Evolutionary conservation across 2,888 invertebrate genomes (phyloP).

Genomic region (Limnephilus auricula): DNA sequence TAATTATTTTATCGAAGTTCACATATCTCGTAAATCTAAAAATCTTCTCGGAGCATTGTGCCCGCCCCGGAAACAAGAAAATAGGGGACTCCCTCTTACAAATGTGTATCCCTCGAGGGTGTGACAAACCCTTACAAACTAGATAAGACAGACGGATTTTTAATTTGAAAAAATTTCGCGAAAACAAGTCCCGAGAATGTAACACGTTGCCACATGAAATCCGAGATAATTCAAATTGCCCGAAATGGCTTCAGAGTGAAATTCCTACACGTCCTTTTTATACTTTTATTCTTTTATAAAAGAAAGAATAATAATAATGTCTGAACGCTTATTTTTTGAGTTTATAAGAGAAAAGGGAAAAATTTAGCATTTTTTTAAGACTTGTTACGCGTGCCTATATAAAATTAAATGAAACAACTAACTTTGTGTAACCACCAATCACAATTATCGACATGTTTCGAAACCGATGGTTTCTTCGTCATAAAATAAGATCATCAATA

Average conservation of each 20-base stretch:
- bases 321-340: no score
- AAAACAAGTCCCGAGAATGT: not conserved
- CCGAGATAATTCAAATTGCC: not conserved
- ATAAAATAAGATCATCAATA: no score
- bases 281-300: not conserved
- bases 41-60: not conserved
- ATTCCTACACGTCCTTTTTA: not conserved
- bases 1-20: not conserved
- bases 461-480: no score
- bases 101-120: not conserved
- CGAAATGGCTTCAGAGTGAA: not conserved
- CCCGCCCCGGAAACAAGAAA: not conserved
- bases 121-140: not conserved
- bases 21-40: not conserved
- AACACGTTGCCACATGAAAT: not conserved
- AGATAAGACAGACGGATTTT: conserved; percentile 2
- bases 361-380: no score
- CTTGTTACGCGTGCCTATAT: no score
- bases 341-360: no score
- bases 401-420: no score
- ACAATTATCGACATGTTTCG: no score
- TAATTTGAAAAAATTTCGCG: not conserved
- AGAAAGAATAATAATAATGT: not conserved
- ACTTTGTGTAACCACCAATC: no score
- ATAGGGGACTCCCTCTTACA: not conserved